Base-by-base conservation (phyloP, 2,888 invertebrate genomes). In the Megalurothrips usitatus region DNA sequence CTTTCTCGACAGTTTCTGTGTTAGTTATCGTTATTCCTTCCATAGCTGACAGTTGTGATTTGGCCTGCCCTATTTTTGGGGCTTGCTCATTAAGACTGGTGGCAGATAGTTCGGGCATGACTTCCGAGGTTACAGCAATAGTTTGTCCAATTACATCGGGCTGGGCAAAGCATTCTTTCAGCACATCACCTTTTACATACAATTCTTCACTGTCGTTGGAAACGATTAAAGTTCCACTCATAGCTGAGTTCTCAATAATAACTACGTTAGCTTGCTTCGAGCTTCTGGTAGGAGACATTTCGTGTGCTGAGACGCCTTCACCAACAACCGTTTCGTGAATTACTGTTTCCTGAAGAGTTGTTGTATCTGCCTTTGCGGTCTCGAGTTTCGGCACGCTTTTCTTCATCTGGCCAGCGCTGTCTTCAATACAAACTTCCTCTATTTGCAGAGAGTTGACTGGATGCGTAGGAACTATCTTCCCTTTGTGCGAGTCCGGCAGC, bases 371-470 rank as follows among this genome's bases (percentile, higher is more conserved):
- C 82, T 89, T 89, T 43, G 89, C 88, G 63, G 84, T 86, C 4
- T 87, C 88, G 82, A 87, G 86, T 82, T 88, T 86, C n/a, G 88
- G 86, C 82, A 86, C 85, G 79, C 88, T 87, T 84, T 88, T 86
- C 43, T 84, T 83, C 2, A 91, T 84, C 52, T 88, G 85, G 80
- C 88, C 88, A 49, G 90, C 87, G 84, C 89, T 88, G 81, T 87
- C 87, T 81, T 88, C 87, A 2, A 87, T 84, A 52, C 86, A 85
- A 1, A 86, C 88, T 86, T 88, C 88, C 83, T 87, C 87, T 28
- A 89, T 88, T 82, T 90, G 86, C 79, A 90, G 87, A 0, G 91
- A 90, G 78, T 90, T 88, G 0, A 92, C 86, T 2, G 89, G 87
- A 84, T 89, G 89, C 3, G 88, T 86, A 9, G 89, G 87, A 11